These are phyloP conservation scores for Dasyurus viverrinus DNA, from an alignment of 2,113 vertebrate species.

Conservation along the genomic window DNA sequence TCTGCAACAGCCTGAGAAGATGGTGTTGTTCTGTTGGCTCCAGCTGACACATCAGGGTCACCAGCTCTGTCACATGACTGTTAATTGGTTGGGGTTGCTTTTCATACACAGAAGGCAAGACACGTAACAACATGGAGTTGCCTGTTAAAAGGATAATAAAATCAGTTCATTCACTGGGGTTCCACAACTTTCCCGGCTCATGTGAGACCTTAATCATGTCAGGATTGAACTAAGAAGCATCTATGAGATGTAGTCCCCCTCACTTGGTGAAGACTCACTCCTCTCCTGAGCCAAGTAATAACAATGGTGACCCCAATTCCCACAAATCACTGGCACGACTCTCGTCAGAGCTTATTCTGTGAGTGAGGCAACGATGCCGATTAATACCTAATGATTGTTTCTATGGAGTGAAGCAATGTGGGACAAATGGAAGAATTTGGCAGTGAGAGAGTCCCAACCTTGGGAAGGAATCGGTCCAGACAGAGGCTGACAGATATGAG, in stretches of 20 bases:
- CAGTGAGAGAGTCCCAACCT: constrained; percentile 50
- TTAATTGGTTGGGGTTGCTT: constrained; percentile 86
- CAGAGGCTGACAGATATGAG: constrained; percentile 1
- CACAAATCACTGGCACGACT: neutral
- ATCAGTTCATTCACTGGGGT: neutral
- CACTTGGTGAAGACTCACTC: neutral
- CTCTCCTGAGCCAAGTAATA: constrained; percentile 19
- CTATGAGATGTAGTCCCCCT: neutral
- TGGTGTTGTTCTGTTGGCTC: constrained; percentile 90
- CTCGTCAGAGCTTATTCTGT: neutral
- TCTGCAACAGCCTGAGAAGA: constrained; percentile 90
- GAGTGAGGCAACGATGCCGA: neutral
- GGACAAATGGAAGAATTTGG: constrained; percentile 3
- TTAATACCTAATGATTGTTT: constrained; percentile 21
- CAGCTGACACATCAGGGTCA: constrained; percentile 87
- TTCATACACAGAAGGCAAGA: constrained; percentile 93
- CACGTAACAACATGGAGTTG: constrained; percentile 92
- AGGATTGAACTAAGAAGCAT: neutral
- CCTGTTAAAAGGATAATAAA: constrained; percentile 80
- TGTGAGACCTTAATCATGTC: neutral
- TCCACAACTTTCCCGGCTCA: neutral
- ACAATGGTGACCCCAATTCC: neutral
- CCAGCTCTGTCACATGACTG: constrained; percentile 85
- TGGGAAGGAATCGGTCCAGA: neutral
- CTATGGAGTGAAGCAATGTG: neutral